Conservation (phyloP, 2,113 vertebrate genomes). For the Albula goreensis region DNA sequence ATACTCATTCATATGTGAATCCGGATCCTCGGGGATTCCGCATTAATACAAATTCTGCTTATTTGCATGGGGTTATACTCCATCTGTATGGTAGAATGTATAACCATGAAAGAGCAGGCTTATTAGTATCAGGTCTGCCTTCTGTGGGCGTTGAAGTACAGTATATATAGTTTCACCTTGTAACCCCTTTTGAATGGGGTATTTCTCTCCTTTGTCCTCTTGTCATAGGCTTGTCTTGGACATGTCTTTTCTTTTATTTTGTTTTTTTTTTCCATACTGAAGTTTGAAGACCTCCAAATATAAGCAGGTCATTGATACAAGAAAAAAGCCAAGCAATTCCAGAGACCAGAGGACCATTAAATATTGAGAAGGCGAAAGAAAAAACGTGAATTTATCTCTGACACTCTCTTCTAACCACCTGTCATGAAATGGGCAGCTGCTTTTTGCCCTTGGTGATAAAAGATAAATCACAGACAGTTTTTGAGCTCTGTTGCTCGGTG, state of each 20-base stretch:
- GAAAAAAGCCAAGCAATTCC: constrained; percentile 44
- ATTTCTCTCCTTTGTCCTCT: constrained; percentile 59
- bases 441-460: constrained; percentile 22
- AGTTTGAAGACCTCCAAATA: constrained; percentile 48
- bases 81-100: constrained; percentile 63
- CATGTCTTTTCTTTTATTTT: constrained; percentile 27
- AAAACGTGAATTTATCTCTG: constrained; percentile 44
- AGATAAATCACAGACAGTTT: constrained; percentile 25
- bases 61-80: constrained; percentile 72
- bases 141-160: constrained; percentile 69
- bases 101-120: constrained; percentile 77
- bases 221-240: constrained; percentile 53
- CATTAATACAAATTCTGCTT: constrained; percentile 71
- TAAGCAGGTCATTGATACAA: constrained; percentile 48
- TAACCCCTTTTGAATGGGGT: constrained; percentile 69
- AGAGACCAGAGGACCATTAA: constrained; percentile 37
- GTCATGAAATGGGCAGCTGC: constrained; percentile 34
- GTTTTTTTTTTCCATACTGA: background rate
- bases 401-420: constrained; percentile 35
- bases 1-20: constrained; percentile 66
- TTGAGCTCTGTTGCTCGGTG: constrained; percentile 22
- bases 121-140: constrained; percentile 73
- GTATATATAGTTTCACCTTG: constrained; percentile 63
- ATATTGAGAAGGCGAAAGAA: constrained; percentile 44
- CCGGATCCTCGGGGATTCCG: constrained; percentile 69